Evolutionary conservation across 2,888 invertebrate genomes (phyloP).

Genomic region (Tinea pellionella): DNA sequence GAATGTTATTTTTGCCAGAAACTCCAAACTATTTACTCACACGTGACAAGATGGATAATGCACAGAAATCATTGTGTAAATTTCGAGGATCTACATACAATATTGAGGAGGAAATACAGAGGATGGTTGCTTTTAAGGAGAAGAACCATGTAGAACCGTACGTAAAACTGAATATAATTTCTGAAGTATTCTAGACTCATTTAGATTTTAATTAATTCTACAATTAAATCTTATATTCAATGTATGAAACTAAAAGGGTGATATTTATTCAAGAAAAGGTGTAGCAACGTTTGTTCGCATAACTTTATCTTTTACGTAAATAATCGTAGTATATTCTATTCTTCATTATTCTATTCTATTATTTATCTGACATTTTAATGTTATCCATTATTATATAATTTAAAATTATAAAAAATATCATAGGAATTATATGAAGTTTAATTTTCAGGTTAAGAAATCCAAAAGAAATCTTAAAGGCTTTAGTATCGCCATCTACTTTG

Average conservation of each 20-base stretch:
- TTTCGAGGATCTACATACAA: slow-evolving; percentile 73
- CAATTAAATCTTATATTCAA: no score
- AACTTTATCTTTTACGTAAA: no score
- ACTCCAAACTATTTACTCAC: slow-evolving; percentile 78
- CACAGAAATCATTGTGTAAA: slow-evolving; percentile 66
- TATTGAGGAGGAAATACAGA: slow-evolving; percentile 71
- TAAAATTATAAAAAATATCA: no score
- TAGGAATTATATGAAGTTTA: no score
- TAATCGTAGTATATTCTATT: no score
- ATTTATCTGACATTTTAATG: no score
- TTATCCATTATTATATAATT: no score
- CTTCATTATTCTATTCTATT: no score
- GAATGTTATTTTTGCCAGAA: slow-evolving; percentile 76
- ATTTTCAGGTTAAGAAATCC: slow-evolving; percentile 46
- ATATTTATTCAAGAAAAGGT: no score
- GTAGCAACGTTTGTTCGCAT: no score
- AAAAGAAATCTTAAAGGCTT: slow-evolving; percentile 63
- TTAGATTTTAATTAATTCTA: background rate
- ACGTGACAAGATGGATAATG: slow-evolving; percentile 69
- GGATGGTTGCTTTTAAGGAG: slow-evolving; percentile 70
- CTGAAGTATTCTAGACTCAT: no score
- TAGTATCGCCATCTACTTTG: slow-evolving; percentile 71
- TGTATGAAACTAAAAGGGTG: background rate
- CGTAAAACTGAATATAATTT: slow-evolving; percentile 22
- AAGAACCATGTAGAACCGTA: slow-evolving; percentile 72